These are phyloP conservation scores for Tetramorium parvispinum DNA, from an alignment of 1,140 invertebrate species.

Conservation along the genomic window DNA sequence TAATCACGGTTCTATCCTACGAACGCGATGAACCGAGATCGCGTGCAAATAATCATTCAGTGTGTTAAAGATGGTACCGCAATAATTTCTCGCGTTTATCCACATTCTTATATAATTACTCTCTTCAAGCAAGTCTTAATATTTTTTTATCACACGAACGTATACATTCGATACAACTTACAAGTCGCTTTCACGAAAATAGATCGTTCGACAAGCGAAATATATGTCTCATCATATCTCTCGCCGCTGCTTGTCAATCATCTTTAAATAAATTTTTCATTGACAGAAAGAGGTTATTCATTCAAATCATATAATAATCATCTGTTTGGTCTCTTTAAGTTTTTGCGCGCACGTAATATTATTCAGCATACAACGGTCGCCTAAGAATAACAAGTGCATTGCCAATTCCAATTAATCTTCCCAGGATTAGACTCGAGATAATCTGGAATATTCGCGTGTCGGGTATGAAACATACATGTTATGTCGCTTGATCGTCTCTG, in stretches of 20 bases:
- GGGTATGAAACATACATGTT: constrained; percentile 53
- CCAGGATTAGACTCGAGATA: constrained; percentile 45
- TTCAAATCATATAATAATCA: constrained; percentile 21
- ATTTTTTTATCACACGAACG: not conserved
- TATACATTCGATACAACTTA: not conserved
- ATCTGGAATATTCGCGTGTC: constrained; percentile 55
- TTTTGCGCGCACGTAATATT: constrained; percentile 21
- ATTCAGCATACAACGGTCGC: constrained; percentile 24
- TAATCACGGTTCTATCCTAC: not conserved
- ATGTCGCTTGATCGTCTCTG: constrained; percentile 55
- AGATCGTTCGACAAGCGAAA: not conserved
- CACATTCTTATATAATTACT: constrained; percentile 26
- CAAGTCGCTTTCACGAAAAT: not conserved
- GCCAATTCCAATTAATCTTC: constrained; percentile 57
- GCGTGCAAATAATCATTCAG: constrained; percentile 45
- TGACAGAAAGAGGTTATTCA: not conserved
- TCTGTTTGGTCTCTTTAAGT: constrained; percentile 5
- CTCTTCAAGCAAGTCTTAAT: not conserved
- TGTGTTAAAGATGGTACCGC: constrained; percentile 23
- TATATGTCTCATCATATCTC: not conserved
- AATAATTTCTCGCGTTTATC: constrained; percentile 30
- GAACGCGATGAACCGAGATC: not conserved
- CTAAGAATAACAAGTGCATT: constrained; percentile 48
- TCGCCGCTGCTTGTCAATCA: not conserved
- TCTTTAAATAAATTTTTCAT: not conserved